Base-by-base conservation (phyloP, 2,797 vertebrate genomes). In the Salmo trutta region DNA sequence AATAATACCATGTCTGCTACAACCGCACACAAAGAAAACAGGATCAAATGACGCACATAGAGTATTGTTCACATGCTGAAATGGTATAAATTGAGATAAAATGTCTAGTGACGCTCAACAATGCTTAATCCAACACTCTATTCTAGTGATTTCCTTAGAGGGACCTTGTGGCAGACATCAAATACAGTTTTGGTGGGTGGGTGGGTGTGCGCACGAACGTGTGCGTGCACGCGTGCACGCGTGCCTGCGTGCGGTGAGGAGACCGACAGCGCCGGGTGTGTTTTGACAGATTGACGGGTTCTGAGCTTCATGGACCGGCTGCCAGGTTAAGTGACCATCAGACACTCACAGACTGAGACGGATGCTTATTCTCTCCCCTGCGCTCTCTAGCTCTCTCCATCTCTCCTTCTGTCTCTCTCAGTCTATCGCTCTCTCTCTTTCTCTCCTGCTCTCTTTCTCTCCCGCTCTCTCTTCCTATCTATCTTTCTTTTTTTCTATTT, bases 321-420 rank as follows among this genome's bases (percentile, higher is more conserved):
- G 88, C 87, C 83, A 85, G 88, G 86, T 84, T 90, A 92, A 92
- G 88, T 91, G 90, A 91, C 89, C 91, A 91, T 91, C 91, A 91
- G 84, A 90, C 83, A 82, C 47, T 62, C 85, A 86, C 62, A 82
- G 85, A 84, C 84, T 12, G 24, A 73, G 7, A 73, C 73, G 52
- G 73, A 79, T 77, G 71, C 17, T 31, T 53, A 59, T 64, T 54
- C 53, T 53, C 73, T 31, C 36, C 17, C 16, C 53, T 17, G 19
- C 54, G 41, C 1, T 72, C 71, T 71, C 36, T 27, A 4, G 24
- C 69, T 71, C 41, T 52, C 69, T 52, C 70, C 16, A 19, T 56
- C 52, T 56, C 71, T 73, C 53, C 29, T 29, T 33, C 21, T 19
- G 15, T 59, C 29, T 31, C 71, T 59, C 71, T 52, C 36, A 6